phyloP scores from a whole-genome alignment of 2,113 vertebrate genomes.

The Pardalotus punctatus region DNA sequence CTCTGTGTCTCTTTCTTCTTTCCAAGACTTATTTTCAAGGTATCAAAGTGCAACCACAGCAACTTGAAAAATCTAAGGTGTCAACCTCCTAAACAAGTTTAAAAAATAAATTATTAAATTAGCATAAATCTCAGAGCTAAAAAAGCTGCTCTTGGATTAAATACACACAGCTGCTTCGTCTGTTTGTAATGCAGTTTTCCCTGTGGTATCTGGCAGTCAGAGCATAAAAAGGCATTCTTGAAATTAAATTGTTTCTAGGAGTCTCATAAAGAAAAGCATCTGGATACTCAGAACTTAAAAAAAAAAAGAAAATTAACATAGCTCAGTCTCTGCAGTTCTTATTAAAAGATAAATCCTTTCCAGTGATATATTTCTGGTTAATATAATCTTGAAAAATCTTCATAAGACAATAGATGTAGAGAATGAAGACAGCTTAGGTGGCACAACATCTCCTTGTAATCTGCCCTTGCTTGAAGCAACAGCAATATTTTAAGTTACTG shows the following conservation, averaged over 20 bases:
- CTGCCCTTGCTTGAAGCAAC: neutral
- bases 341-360: neutral
- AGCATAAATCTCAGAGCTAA: neutral
- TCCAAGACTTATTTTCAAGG: neutral
- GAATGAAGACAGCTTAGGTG: neutral
- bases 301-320: neutral
- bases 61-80: neutral
- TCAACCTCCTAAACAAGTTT: neutral
- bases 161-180: neutral
- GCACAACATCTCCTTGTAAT: neutral
- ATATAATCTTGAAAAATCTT: neutral
- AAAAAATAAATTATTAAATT: neutral
- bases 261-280: neutral
- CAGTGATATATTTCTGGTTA: neutral
- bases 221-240: neutral
- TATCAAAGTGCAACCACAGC: neutral
- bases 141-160: neutral
- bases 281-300: neutral
- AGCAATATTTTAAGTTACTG: neutral
- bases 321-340: neutral
- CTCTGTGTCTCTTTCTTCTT: neutral
- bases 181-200: constrained; percentile 3
- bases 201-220: neutral
- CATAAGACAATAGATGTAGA: neutral
- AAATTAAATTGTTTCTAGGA: constrained; percentile 2